Evolutionary conservation across 2,113 vertebrate species (phyloP).

Genomic region (Budorcas taxicolor): DNA sequence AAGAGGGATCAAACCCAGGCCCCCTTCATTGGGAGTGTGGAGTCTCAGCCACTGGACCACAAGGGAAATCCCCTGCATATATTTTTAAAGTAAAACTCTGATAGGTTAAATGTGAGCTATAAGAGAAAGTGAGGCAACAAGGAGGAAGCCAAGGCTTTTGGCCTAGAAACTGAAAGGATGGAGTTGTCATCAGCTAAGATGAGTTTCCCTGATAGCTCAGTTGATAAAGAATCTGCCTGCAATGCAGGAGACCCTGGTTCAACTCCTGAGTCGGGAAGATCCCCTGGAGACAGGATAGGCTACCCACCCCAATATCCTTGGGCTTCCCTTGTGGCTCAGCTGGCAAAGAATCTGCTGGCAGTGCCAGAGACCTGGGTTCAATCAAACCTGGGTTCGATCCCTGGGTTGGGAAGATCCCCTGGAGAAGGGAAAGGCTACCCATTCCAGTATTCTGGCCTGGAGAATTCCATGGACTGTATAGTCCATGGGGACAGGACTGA

Average conservation of each 20-base stretch:
- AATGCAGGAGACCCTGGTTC: not conserved
- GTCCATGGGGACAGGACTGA: not conserved
- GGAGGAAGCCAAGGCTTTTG: not conserved
- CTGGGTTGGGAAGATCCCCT: not conserved
- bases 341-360: not conserved
- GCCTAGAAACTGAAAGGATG: not conserved
- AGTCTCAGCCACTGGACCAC: not conserved
- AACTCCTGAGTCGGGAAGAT: fast-evolving
- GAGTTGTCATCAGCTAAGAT: not conserved
- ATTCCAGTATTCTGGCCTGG: not conserved
- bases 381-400: not conserved
- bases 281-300: not conserved
- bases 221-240: not conserved
- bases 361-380: not conserved
- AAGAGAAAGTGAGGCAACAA: not conserved
- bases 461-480: not conserved
- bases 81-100: not conserved
- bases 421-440: not conserved
- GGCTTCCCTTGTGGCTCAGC: not conserved
- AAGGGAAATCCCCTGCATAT: not conserved
- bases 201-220: not conserved
- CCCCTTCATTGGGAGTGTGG: not conserved
- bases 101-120: not conserved
- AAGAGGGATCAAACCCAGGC: not conserved
- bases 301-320: not conserved